phyloP scores from a whole-genome alignment of 2,113 vertebrate species.

The Rallus limicola region DNA sequence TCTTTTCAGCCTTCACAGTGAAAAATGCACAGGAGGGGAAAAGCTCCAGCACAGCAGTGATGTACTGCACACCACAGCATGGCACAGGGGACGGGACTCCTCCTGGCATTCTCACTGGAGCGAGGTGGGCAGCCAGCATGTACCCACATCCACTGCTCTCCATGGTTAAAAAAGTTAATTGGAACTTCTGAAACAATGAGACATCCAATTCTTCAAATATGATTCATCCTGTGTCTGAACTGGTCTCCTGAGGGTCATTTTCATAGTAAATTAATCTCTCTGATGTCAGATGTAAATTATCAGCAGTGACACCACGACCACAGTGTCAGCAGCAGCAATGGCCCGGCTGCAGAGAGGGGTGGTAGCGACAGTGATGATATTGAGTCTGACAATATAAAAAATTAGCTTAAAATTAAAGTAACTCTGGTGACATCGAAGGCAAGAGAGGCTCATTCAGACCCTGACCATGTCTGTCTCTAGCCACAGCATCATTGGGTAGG shows the following conservation, averaged over 20 bases:
- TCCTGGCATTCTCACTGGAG: neutral
- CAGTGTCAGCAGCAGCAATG: neutral
- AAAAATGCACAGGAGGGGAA: neutral
- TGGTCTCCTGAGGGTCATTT: slow-evolving; percentile 42
- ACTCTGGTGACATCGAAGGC: neutral
- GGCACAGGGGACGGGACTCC: neutral
- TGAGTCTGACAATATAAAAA: slow-evolving; percentile 49
- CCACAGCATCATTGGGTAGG: accelerated
- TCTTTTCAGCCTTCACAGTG: neutral
- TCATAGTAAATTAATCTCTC: slow-evolving; percentile 52
- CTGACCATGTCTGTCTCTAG: neutral
- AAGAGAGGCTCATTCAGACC: neutral
- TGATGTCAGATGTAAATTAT: slow-evolving; percentile 29
- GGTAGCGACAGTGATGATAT: slow-evolving; percentile 6
- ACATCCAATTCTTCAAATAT: slow-evolving; percentile 25
- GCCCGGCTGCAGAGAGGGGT: neutral
- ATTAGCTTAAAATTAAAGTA: slow-evolving; percentile 38
- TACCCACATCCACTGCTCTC: neutral
- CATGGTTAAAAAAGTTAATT: slow-evolving; percentile 39
- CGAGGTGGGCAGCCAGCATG: neutral
- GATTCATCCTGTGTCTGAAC: slow-evolving; percentile 32
- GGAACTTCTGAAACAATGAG: slow-evolving; percentile 55
- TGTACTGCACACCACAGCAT: neutral
- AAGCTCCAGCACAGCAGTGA: neutral
- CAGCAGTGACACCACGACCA: slow-evolving; percentile 33